These are phyloP conservation scores for Tenthredo livida DNA, from an alignment of 2,888 invertebrate species.

Conservation along the genomic window DNA sequence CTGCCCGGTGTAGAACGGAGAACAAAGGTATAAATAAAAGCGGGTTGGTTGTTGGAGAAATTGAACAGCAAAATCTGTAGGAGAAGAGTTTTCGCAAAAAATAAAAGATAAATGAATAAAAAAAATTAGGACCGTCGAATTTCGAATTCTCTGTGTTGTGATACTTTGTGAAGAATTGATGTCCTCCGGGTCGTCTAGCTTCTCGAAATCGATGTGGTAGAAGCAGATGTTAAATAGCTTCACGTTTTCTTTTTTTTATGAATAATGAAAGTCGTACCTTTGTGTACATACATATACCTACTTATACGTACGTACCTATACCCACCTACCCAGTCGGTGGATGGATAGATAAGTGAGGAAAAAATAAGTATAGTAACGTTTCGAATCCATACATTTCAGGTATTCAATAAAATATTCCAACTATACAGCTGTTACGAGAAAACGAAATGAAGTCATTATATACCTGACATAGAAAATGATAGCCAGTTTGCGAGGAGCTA, in stretches of 20 bases:
- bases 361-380: not conserved
- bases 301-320: not conserved
- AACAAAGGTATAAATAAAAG: not conserved
- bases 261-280: conserved; percentile 1
- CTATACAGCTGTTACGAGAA: not conserved
- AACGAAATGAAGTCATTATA: conserved; percentile 49
- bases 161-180: not conserved
- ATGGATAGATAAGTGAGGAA: conserved; percentile 2
- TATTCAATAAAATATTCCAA: conserved; percentile 33
- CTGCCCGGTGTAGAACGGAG: not conserved
- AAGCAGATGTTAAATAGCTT: not conserved
- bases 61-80: not conserved
- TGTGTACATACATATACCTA: not conserved
- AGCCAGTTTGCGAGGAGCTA: not conserved
- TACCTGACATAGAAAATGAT: not conserved
- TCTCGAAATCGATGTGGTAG: not conserved
- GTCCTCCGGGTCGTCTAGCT: not conserved
- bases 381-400: conserved; percentile 35
- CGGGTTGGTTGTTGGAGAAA: not conserved
- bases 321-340: not conserved
- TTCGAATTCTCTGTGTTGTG: not conserved
- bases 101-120: not conserved
- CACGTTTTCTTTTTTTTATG: not conserved
- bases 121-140: not conserved
- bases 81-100: not conserved